Base-by-base conservation (phyloP, 2,888 invertebrate genomes). In the Fragum sueziense region DNA sequence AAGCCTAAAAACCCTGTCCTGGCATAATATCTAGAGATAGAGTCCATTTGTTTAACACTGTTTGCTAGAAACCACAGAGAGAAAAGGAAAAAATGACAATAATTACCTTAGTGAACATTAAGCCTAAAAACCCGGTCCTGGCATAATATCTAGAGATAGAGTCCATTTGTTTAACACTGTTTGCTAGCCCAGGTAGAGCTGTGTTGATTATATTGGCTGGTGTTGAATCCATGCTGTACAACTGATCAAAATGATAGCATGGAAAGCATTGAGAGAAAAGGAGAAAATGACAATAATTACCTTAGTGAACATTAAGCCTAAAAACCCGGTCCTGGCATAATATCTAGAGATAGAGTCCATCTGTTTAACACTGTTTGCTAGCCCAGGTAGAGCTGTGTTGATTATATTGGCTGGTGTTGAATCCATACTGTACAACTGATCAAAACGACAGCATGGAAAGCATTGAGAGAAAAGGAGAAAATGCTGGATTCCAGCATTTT, bases 331-430 rank as follows among this genome's bases (percentile, higher is more conserved):
- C 29, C 93, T 82, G 31, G 91, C 91, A 81, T 92, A 93, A 78
- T 90, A 93, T 74, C 93, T 85, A 6, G 93, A 93, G 73, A 93
- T 90, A 17, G 93, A 93, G 76, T 93, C 93, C 90, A 92, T 92
- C 84, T 92, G 93, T 78, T 92, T 90, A 80, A 93, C 89, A 57
- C 89, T 86, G 72, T 91, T 91, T n/a, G 91, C 87, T 1, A 93
- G 88, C 6, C 91, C 91, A 20, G 93, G 93, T 20, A 93, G 85
- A 27, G 91, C 91, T 27, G 84, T 88, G 75, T 90, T 91, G 78
- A 93, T 91, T 70, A 92, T 91, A 31, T 80, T 83, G 29, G 87
- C 81, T 0, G 93, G 93, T 22, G 91, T 90, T 47, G 91, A 89
- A 51, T 91, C 91, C 25, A 88, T 76, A 51, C 85, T 84, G 79